Conservation (phyloP, 2,113 vertebrate species). For the Bucco capensis region DNA sequence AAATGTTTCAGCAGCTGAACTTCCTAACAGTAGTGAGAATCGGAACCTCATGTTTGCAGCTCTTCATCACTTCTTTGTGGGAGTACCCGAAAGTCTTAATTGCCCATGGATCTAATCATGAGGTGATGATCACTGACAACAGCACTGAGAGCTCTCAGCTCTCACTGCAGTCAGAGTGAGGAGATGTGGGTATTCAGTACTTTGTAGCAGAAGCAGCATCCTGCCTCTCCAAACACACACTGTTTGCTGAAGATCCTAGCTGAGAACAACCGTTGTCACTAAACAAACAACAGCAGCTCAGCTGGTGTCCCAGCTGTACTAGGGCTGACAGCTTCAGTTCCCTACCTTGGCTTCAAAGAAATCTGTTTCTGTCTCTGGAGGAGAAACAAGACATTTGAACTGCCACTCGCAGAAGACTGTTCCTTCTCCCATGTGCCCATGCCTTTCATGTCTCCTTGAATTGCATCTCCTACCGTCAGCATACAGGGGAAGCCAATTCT, state of each 20-base stretch:
- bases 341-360: fast-evolving
- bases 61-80: neutral
- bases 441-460: neutral
- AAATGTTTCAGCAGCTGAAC: constrained; percentile 9
- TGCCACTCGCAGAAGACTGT: fast-evolving
- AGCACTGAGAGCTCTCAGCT: neutral
- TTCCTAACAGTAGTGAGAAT: neutral
- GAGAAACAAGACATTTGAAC: neutral
- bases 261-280: neutral
- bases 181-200: neutral
- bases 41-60: constrained; percentile 29
- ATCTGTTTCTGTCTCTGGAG: neutral
- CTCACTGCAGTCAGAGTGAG: neutral
- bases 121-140: neutral
- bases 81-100: constrained; percentile 14
- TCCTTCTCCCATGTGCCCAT: neutral
- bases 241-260: neutral
- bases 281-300: neutral
- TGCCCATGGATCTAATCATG: neutral
- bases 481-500: neutral
- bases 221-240: neutral
- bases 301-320: neutral
- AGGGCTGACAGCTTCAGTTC: neutral
- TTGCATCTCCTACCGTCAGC: neutral
- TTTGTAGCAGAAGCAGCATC: neutral